These are phyloP conservation scores for Dromococcyx pavoninus DNA, from an alignment of 2,797 vertebrate species.

Conservation along the genomic window DNA sequence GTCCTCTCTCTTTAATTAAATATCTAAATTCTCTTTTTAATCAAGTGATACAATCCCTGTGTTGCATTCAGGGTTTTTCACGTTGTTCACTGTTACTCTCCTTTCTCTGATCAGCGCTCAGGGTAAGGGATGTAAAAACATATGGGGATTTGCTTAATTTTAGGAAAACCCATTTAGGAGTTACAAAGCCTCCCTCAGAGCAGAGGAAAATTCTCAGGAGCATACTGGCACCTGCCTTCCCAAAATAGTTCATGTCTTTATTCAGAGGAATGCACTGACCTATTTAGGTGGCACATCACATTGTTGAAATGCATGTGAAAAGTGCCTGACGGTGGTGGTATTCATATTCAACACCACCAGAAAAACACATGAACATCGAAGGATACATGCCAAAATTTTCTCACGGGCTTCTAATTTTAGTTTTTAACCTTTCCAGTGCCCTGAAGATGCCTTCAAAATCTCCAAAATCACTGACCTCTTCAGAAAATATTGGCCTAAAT, in stretches of 20 bases:
- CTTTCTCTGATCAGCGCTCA: not conserved
- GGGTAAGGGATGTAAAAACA: not conserved
- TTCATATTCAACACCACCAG: not conserved
- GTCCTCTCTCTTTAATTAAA: not conserved
- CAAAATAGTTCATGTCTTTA: not conserved
- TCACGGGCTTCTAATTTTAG: slow-evolving; percentile 30
- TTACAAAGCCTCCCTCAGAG: fast-evolving
- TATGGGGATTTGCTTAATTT: not conserved
- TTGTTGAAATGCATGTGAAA: not conserved
- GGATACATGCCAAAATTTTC: not conserved
- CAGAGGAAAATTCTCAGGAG: not conserved
- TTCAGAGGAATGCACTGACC: not conserved
- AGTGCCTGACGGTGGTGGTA: not conserved
- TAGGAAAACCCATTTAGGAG: not conserved
- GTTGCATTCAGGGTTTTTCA: not conserved
- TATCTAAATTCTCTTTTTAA: not conserved
- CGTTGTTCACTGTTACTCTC: not conserved
- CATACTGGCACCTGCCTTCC: not conserved
- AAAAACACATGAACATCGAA: not conserved
- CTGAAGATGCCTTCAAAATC: slow-evolving; percentile 12
- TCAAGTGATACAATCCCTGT: fast-evolving
- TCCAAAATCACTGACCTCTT: not conserved
- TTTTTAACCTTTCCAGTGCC: slow-evolving; percentile 21
- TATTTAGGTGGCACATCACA: not conserved
- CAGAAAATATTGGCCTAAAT: slow-evolving; percentile 36